Evolutionary conservation across 2,797 vertebrate species (phyloP), one percentile per base, ranked within the genome.

Genomic region (Aulostomus chinensis): DNA sequence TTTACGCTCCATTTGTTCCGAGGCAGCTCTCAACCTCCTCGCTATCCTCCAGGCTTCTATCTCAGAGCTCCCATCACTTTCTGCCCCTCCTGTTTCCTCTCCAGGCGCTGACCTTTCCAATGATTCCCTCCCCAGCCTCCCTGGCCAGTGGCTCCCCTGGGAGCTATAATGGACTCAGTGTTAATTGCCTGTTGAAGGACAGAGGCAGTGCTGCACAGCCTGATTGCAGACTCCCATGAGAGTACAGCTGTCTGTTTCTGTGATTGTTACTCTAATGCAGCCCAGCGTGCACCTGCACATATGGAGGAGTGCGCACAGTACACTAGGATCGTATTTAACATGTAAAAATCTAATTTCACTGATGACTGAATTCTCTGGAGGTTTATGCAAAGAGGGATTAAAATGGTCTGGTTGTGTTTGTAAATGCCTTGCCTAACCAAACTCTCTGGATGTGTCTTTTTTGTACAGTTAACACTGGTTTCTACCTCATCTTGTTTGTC

Each of bases 111-210:
- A 93, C 90, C 92, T 93, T 93, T 92, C 86, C 65, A 83, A 89
- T 77, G 85, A 90, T 90, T 90, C 84, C 86, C 91, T 88, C 78
- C 68, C 76, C 22, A 51, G 76, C 81, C 84, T 81, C 79, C 83
- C 80, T 80, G 80, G 82, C 80, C 78, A 50, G 78, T 74, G 77
- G 77, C 66, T 81, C 92, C 82, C 88, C 53, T 28, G 92, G 88
- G 92, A 88, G 89, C 88, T 89, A 83, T 93, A 91, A 93, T 92
- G 91, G 90, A 93, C 92, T 93, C 73, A 10, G 84, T 84, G 86
- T 91, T 93, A 92, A 93, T 93, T 93, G 92, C 87, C 91, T 92
- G 90, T 88, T 94, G 93, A 94, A 94, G 92, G 92, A 93, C 92
- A 93, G 92, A 89, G 91, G 88, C 87, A 82, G 85, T 84, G 91